Conservation (phyloP, 2,888 invertebrate species). For the Cheilosia soror region DNA sequence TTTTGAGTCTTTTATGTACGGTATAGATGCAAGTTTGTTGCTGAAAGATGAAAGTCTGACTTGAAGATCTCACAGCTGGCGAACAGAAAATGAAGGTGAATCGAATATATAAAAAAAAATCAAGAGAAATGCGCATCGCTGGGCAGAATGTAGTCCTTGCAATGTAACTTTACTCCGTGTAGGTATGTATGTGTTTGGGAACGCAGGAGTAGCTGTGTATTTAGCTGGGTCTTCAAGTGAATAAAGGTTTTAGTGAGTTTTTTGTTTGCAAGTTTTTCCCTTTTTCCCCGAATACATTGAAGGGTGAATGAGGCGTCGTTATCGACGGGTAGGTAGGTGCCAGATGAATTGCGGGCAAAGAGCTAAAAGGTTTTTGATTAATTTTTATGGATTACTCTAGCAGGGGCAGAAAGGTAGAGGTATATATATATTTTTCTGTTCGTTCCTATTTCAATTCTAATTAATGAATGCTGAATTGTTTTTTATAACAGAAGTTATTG, state of each 20-base stretch:
- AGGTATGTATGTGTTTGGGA: neutral
- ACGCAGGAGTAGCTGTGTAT: neutral
- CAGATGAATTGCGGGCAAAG: constrained; percentile 6
- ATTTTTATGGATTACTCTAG: constrained; percentile 45
- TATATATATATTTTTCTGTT: constrained; percentile 25
- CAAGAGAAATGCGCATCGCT: constrained; percentile 37
- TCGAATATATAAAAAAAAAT: constrained; percentile 17
- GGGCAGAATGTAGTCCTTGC: constrained; percentile 12
- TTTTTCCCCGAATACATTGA: constrained; percentile 25
- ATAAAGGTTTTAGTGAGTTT: constrained; percentile 31
- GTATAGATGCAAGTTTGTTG: constrained; percentile 25
- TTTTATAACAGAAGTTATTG: neutral
- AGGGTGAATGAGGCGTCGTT: neutral
- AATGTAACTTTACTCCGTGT: neutral
- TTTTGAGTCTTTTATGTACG: neutral
- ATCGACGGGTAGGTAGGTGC: neutral
- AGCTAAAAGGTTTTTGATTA: constrained; percentile 69
- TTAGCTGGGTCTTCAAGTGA: constrained; percentile 24
- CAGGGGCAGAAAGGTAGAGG: constrained; percentile 24
- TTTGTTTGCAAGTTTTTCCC: constrained; percentile 6
- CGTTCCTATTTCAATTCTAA: constrained; percentile 25
- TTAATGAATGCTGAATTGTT: constrained; percentile 23
- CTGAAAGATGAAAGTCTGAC: constrained; percentile 30
- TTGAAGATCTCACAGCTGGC: neutral
- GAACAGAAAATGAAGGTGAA: constrained; percentile 2